Base-by-base conservation (phyloP, 2,888 invertebrate genomes). In the Choreutis nemorana region DNA sequence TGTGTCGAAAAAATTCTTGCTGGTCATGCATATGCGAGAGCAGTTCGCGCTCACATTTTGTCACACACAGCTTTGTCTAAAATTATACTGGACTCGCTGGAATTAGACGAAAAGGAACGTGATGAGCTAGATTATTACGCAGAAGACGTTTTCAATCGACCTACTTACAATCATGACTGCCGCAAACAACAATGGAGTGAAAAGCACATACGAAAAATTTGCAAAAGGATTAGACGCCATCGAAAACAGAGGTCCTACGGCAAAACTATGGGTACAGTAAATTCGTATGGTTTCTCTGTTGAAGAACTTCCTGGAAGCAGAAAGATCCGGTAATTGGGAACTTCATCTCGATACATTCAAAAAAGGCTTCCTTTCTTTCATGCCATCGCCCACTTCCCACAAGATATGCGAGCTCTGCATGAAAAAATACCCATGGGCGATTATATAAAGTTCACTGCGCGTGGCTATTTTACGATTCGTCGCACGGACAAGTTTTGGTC, bases 401-500 rank as follows among this genome's bases (percentile, higher is more conserved):
- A 22, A 9, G 9, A 9, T n/a, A 22, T 22, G 22, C 5, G 4
- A 8, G 22, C 6, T 22, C 9, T 22, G 22, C 22, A 22, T n/a
- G 22, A 22, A n/a, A 22, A 22, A 22, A n/a, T 22, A n/a, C n/a
- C n/a, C n/a, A n/a, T n/a, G n/a, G n/a, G n/a, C n/a, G n/a, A n/a
- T n/a, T n/a, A n/a, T n/a, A n/a, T n/a, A n/a, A n/a, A n/a, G n/a
- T 18, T 22, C 9, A 22, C 22, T 7, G 9, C 7, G 9, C 7
- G 9, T 22, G 25, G 25, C 25, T 25, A 6, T 9, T 25, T 25
- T 14, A 25, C 25, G 13, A 25, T 14, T 5, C 13, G 13, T 41
- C 34, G 44, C 7, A 25, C 25, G 13, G 25, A 25, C 31, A 22
- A 22, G 22, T 22, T n/a, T 4, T 22, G 22, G 22, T 22, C 22